Evolutionary conservation across 1,140 invertebrate species (phyloP), one percentile per base, ranked within the genome.

Genomic region (Dinothrombium tinctorium): DNA sequence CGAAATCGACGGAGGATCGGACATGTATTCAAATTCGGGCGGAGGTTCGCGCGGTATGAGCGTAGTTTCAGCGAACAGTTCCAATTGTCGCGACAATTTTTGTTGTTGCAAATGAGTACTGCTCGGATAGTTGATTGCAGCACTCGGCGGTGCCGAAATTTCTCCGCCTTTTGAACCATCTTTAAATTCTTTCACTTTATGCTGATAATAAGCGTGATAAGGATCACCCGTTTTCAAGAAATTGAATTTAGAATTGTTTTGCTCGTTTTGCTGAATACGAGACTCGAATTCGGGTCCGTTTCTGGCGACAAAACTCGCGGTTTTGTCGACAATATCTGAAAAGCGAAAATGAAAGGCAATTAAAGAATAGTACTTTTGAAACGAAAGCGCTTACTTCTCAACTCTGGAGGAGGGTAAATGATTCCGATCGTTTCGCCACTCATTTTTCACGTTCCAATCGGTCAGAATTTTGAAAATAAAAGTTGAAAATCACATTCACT

Each of bases 1-100:
- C n/a, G 90, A 96, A 46, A 99, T 96, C 0, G 90, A 95, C 1
- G 90, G 87, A 5, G 92, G 90, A 63, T 99, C 92, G 21, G 84
- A 84, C 31, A 89, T 77, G 56, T 95, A 99, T 63, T 99, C 92
- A 65, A 82, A 96, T 50, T 95, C 86, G 35, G 72, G 62, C 2
- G 94, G 92, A 0, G 90, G 84, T 54, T 96, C 87, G 55, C 84
- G 87, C 0, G 87, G 87, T 14, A 90, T 67, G 52, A 89, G 81
- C 40, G 82, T 77, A 44, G 78, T 73, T 48, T 80, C 73, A 12
- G 80, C 74, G 51, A 84, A 74, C 23, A 50, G 47, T 36, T 59
- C 51, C 15, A 49, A 26, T 33, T 46, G 40, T 55, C 86, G 83
- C 6, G 89, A 61, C 7, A 89, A 67, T 57, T 90, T 40, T 11